phyloP scores from a whole-genome alignment of 1,140 invertebrate species.

The Ctenoplectra terminalis region DNA sequence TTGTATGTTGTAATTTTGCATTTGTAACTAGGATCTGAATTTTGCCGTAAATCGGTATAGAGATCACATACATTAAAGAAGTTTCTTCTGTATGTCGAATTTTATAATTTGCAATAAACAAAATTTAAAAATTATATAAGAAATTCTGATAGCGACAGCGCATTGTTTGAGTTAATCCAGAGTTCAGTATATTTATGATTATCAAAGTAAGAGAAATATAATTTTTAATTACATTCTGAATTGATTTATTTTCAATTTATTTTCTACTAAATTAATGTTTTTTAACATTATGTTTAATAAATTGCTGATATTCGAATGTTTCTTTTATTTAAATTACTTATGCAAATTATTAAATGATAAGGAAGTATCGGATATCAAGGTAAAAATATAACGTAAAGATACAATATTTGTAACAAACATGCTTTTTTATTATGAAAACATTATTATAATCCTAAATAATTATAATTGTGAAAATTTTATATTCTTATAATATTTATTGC shows the following conservation, averaged over 20 bases:
- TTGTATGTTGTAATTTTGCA: slow-evolving; percentile 28
- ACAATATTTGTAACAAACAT: slow-evolving; percentile 27
- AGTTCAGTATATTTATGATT: slow-evolving; percentile 32
- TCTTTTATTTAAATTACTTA: neutral
- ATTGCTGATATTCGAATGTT: neutral
- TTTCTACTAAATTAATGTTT: slow-evolving; percentile 21
- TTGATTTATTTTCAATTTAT: slow-evolving; percentile 24
- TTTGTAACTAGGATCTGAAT: slow-evolving; percentile 22
- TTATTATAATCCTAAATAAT: slow-evolving; percentile 22
- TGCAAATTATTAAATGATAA: neutral
- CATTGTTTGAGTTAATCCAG: slow-evolving; percentile 27
- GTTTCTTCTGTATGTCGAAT: slow-evolving; percentile 26
- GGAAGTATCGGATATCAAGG: neutral
- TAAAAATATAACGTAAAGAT: neutral
- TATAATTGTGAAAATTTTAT: slow-evolving; percentile 17
- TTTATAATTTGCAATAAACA: slow-evolving; percentile 49
- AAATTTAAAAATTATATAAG: slow-evolving; percentile 27
- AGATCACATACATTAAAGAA: slow-evolving; percentile 12
- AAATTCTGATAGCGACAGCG: neutral
- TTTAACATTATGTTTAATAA: slow-evolving; percentile 33
- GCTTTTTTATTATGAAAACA: slow-evolving; percentile 28
- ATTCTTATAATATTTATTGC: slow-evolving; percentile 3
- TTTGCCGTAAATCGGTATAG: neutral
- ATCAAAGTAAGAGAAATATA: slow-evolving; percentile 19
- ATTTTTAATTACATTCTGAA: slow-evolving; percentile 25